Percentiles rank a stretch among this genome's conserved stretches.
Conservation (phyloP, 2,888 invertebrate species). For the Calliphora vomitoria region DNA sequence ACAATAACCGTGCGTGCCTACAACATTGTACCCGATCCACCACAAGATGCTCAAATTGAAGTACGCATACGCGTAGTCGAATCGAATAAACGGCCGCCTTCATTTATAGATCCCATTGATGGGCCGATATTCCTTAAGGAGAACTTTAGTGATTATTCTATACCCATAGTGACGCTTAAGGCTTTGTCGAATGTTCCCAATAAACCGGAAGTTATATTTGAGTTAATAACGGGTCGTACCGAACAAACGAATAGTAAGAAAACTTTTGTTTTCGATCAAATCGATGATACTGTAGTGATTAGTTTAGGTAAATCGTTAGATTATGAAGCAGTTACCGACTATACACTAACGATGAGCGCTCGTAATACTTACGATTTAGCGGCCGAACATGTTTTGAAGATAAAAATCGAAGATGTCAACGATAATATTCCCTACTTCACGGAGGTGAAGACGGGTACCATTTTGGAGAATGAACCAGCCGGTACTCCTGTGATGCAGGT, state of each 20-base stretch:
- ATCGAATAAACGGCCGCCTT: slow-evolving; percentile 93
- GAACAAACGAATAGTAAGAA: slow-evolving; percentile 94
- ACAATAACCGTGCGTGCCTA: slow-evolving; percentile 83
- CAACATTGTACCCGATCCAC: slow-evolving; percentile 82
- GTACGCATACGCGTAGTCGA: slow-evolving; percentile 94
- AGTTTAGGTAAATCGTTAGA: slow-evolving; percentile 91
- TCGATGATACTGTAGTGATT: slow-evolving; percentile 89
- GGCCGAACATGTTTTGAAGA: slow-evolving; percentile 91
- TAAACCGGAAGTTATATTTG: slow-evolving; percentile 90
- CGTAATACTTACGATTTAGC: slow-evolving; percentile 92
- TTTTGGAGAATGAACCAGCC: slow-evolving; percentile 92
- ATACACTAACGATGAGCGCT: slow-evolving; percentile 92
- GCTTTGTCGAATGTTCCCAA: slow-evolving; percentile 92
- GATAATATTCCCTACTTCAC: slow-evolving; percentile 95
- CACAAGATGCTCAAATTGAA: slow-evolving; percentile 89
- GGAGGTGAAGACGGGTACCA: slow-evolving; percentile 92
- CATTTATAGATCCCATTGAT: slow-evolving; percentile 87
- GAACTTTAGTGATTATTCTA: slow-evolving; percentile 90
- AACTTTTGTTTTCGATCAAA: slow-evolving; percentile 89
- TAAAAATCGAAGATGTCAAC: slow-evolving; percentile 94
- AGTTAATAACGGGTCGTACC: slow-evolving; percentile 92
- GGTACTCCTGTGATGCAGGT: slow-evolving; percentile 95
- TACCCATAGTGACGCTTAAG: slow-evolving; percentile 89
- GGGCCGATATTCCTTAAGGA: slow-evolving; percentile 88
- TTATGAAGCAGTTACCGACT: slow-evolving; percentile 93